A percentile compares a stretch with the other conserved stretches of the same genome.
Conservation (phyloP, 2,113 vertebrate genomes). For the Leiothrix lutea region DNA sequence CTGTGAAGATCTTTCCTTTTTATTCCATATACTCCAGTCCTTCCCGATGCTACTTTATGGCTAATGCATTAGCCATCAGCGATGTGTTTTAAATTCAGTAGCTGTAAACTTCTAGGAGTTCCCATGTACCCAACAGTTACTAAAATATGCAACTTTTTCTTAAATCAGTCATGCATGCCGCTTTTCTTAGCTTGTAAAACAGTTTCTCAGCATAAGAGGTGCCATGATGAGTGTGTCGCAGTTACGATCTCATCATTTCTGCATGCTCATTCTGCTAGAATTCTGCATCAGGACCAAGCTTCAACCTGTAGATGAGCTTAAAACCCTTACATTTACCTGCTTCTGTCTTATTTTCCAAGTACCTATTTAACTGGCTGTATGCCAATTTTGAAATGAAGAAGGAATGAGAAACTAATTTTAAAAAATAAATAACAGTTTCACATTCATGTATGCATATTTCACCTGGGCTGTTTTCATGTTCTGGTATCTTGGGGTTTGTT, state of each 20-base stretch:
- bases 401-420: background rate
- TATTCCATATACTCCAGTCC: accelerated
- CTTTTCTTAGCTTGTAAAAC: background rate
- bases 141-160: background rate
- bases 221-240: background rate
- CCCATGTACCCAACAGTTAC: background rate
- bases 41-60: background rate
- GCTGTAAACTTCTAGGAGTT: background rate
- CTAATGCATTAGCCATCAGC: background rate
- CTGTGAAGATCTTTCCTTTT: background rate
- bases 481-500: background rate
- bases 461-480: background rate
- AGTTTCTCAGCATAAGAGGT: background rate
- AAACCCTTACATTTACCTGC: background rate
- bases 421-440: background rate
- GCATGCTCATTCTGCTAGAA: background rate
- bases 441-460: background rate
- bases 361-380: background rate
- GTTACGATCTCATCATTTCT: background rate
- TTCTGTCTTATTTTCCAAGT: background rate
- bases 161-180: background rate
- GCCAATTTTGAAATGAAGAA: background rate
- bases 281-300: background rate
- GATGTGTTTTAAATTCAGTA: background rate
- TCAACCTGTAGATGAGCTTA: background rate